A percentile compares a stretch with the other conserved stretches of the same genome.
Conservation (phyloP, 2,888 invertebrate species). For the Allacma fusca region DNA sequence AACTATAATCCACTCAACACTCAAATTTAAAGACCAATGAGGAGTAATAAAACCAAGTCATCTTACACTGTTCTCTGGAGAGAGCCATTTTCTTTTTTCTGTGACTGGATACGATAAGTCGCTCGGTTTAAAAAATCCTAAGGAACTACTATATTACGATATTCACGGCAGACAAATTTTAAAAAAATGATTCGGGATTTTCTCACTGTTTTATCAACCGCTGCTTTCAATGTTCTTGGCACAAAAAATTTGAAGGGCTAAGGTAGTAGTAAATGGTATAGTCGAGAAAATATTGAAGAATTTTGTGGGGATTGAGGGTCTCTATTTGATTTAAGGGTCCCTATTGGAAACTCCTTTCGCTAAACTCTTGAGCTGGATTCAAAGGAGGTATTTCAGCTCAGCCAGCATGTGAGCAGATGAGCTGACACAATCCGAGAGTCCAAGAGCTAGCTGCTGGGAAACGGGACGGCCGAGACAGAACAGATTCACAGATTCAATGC, state of each 20-base stretch:
- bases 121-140: background rate
- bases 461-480: conserved; percentile 14
- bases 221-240: too few relatives aligned
- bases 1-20: too few relatives aligned
- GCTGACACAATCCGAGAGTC: background rate
- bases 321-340: background rate
- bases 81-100: background rate
- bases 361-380: background rate
- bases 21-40: background rate
- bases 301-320: background rate
- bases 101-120: background rate
- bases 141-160: background rate
- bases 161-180: too few relatives aligned
- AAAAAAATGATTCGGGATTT: too few relatives aligned
- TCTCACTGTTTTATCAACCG: too few relatives aligned
- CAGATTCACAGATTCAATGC: conserved; percentile 28
- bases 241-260: too few relatives aligned
- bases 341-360: background rate
- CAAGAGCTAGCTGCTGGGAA: background rate
- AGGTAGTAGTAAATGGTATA: too few relatives aligned
- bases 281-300: background rate
- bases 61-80: background rate
- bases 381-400: background rate
- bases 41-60: background rate
- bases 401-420: background rate